Evolutionary conservation across 2,888 invertebrate genomes (phyloP), one percentile per base, ranked within the genome.

Genomic region (Incurvaria masculella): DNA sequence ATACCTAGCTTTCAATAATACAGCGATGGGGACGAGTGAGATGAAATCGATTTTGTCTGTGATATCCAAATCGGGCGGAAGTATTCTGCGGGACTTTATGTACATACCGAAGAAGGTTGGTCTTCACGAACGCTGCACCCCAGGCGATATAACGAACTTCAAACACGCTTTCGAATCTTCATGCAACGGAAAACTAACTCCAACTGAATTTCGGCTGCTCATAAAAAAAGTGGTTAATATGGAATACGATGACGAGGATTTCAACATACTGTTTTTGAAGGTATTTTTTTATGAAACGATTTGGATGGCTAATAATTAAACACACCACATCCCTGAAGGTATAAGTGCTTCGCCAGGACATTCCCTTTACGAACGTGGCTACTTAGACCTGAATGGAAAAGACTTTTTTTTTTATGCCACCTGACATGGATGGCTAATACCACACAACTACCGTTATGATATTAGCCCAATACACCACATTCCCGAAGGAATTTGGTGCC

Each of bases 241-340:
- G 14, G 72, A 73, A 47, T 82, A 80, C 52, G 72, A 73, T 33
- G 81, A 84, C 33, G 78, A 81, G 1, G 83, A 85, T 42, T 87
- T 78, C 52, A 79, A 83, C 42, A 73, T 81, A 53, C 64, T 87
- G 17, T 88, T 87, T 65, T 62, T 80, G 49, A 85, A 85, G 70
- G 85, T 85, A 61, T 61, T 61, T 51, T 55, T 56, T 18, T 26
- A 19, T n/a, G 18, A 14, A 10, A 6, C n/a, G 43, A n/a, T 33
- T 4, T 27, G 17, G 4, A 21, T 27, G 2, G 23, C n/a, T 16
- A 6, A 17, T 26, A 43, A n/a, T 17, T 16, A 21, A 19, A 19
- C 27, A 39, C 41, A 39, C 8, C 21, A 27, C 10, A 44, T 10
- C 14, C 5, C 17, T 54, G 55, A 53, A 61, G 65, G 65, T 65